Evolutionary conservation across 2,113 vertebrate genomes (phyloP).

Genomic region (Danio rerio): DNA sequence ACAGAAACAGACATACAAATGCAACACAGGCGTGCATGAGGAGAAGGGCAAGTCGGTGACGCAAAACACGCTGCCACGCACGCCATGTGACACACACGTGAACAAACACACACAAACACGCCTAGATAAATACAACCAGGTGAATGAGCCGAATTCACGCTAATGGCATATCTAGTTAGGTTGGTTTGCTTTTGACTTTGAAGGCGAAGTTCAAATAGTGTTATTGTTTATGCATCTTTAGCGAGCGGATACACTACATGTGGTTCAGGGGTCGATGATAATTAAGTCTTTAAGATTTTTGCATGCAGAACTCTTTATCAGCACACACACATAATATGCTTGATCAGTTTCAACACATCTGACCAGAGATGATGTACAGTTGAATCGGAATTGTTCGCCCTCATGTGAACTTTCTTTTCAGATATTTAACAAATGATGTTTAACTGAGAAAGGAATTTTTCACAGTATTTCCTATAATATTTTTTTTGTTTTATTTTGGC

Average conservation of each 20-base stretch:
- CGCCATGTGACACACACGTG: background rate
- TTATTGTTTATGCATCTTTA: slow-evolving; percentile 39
- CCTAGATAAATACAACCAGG: slow-evolving; percentile 41
- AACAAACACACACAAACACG: slow-evolving; percentile 28
- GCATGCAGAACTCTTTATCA: slow-evolving; percentile 54
- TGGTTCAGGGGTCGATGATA: slow-evolving; percentile 51
- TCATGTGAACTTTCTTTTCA: no score
- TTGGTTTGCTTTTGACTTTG: slow-evolving; percentile 1
- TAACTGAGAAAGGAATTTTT: no score
- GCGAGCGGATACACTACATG: slow-evolving; percentile 17
- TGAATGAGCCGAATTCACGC: slow-evolving; percentile 15
- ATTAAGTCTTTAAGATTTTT: slow-evolving; percentile 50
- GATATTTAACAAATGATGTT: no score
- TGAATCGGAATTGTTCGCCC: no score
- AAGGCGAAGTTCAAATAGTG: slow-evolving; percentile 22
- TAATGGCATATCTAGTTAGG: background rate
- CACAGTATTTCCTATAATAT: no score
- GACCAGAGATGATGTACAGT: background rate
- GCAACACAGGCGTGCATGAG: slow-evolving; percentile 50
- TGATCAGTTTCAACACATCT: slow-evolving; percentile 51
- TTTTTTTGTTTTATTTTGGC: no score
- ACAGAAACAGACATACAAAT: slow-evolving; percentile 59
- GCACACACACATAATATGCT: slow-evolving; percentile 28
- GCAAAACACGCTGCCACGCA: background rate
- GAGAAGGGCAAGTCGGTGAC: slow-evolving; percentile 41